Evolutionary conservation across 2,888 invertebrate genomes (phyloP), one percentile per base, ranked within the genome.

Genomic region (Apeira syringaria): DNA sequence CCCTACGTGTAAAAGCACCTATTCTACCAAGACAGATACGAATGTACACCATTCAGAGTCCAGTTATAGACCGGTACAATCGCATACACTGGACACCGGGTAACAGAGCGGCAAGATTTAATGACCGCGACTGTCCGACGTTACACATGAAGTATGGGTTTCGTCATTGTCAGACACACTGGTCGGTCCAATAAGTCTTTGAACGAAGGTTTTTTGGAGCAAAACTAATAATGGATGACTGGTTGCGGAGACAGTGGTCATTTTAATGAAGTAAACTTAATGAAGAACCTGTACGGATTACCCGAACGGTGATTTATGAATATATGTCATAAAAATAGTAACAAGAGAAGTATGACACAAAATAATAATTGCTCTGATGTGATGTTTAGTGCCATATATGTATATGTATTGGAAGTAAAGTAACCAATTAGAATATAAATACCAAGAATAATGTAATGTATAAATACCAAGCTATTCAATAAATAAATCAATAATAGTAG

Each of bases 61-160:
- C 88, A 84, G 88, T 88, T 88, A 86, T 74, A 78, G 74, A 74
- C 87, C 88, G 88, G 84, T 88, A 87, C 65, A 73, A 72, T 75
- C 47, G 66, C 64, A 65, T 67, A 60, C 61, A 53, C 61, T 74
- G 81, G 78, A 73, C 81, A 77, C 59, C 62, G 73, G 60, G 75
- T 85, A 87, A 80, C 86, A 86, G 88, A 89, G 83, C 88, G 87
- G 86, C 85, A 87, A 85, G 76, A 80, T 80, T 85, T 87, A 87
- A 86, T 76, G 84, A 80, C 82, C 79, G 78, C 68, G 71, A 77
- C 75, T 80, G 78, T 77, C 75, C 76, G 72, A 65, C 68, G 68
- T 79, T 75, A 75, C 75, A 72, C 67, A 71, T 64, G 66, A 64
- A 69, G 64, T 60, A 69, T 68, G 64, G 56, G 68, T 82, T 80